Conservation (phyloP, 2,888 invertebrate species). For the Mythimna albipuncta region DNA sequence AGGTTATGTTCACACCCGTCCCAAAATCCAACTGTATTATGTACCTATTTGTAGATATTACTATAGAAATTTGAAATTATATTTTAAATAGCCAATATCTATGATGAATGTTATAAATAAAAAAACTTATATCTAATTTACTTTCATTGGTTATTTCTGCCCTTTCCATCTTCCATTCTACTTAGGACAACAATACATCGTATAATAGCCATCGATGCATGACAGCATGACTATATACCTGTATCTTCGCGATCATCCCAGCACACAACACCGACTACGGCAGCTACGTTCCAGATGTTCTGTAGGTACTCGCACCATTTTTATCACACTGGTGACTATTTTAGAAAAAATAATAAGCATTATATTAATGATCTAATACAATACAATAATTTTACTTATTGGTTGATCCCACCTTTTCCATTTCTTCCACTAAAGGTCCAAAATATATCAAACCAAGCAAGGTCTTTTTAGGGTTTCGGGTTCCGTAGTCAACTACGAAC, state of each 20-base stretch:
- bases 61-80: constrained; percentile 30
- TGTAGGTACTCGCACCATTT: constrained; percentile 71
- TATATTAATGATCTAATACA: background rate
- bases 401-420: background rate
- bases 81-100: constrained; percentile 48
- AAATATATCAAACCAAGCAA: background rate
- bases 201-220: constrained; percentile 91
- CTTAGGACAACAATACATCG: constrained; percentile 66
- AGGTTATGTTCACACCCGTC: constrained; percentile 22
- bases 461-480: too few relatives aligned
- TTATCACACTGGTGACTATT: constrained; percentile 67
- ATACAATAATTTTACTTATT: constrained; percentile 11
- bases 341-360: constrained; percentile 35
- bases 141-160: constrained; percentile 5
- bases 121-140: constrained; percentile 8
- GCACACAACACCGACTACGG: constrained; percentile 93
- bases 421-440: background rate
- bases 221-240: constrained; percentile 95
- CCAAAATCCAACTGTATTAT: constrained; percentile 24
- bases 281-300: constrained; percentile 94
- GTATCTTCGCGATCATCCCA: constrained; percentile 93
- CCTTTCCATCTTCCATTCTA: background rate
- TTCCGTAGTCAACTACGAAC: too few relatives aligned
- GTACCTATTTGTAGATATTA: constrained; percentile 30
- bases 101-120: constrained; percentile 48